Evolutionary conservation across 2,888 invertebrate species (phyloP).

Genomic region (Tricholauxania praeusta): DNA sequence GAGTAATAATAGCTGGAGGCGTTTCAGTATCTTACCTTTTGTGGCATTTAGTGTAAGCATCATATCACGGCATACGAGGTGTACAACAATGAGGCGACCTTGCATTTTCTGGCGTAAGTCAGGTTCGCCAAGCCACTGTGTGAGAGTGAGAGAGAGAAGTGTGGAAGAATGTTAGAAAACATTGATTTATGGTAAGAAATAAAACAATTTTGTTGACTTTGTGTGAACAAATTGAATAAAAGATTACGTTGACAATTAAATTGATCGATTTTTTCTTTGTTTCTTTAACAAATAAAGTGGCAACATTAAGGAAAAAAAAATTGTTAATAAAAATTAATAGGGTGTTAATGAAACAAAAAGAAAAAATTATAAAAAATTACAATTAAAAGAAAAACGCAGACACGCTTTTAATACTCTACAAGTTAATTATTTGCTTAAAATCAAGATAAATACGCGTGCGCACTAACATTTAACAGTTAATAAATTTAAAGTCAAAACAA

Average conservation of each 20-base stretch:
- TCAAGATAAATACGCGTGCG: too few relatives aligned
- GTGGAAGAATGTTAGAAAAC: not conserved
- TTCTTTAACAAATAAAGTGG: not conserved
- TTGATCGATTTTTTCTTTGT: not conserved
- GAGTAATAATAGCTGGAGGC: not conserved
- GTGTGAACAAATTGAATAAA: not conserved
- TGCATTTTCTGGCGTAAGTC: conserved; percentile 82
- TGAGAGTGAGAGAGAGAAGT: too few relatives aligned
- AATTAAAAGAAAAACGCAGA: too few relatives aligned
- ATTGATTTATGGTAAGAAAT: conserved; percentile 18
- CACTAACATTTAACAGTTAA: too few relatives aligned
- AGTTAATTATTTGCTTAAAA: too few relatives aligned
- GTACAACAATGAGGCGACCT: conserved; percentile 84
- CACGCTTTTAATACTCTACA: too few relatives aligned
- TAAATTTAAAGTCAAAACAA: not conserved
- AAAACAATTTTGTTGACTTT: not conserved
- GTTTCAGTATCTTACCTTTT: conserved; percentile 45
- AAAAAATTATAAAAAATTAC: too few relatives aligned
- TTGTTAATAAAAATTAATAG: conserved; percentile 42
- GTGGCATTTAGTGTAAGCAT: conserved; percentile 69
- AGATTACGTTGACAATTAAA: not conserved
- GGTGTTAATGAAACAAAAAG: conserved; percentile 34
- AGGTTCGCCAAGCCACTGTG: conserved; percentile 86
- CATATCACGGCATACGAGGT: conserved; percentile 82
- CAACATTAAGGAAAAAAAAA: conserved; percentile 16